Conservation (phyloP, 2,888 invertebrate genomes). For the Capitulum mitella region DNA sequence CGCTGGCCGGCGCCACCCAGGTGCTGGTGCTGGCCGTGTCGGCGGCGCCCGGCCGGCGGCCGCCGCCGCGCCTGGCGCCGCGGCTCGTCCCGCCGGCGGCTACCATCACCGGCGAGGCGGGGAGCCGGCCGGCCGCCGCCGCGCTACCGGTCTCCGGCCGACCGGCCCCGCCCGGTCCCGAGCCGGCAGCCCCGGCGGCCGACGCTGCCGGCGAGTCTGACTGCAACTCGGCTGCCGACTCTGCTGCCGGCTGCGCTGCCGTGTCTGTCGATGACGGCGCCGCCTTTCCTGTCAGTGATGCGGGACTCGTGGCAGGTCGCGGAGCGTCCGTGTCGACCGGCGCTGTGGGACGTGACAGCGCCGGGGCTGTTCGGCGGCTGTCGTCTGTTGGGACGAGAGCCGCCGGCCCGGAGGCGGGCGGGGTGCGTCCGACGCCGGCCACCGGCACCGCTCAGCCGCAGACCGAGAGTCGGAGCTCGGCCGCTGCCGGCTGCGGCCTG, state of each 20-base stretch:
- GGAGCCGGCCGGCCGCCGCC: neutral
- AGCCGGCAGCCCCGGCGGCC: neutral
- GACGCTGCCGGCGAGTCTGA: neutral
- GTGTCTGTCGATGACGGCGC: neutral
- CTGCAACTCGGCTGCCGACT: too few relatives aligned
- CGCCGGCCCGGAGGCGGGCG: neutral
- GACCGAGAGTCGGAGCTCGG: neutral
- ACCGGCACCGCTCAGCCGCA: too few relatives aligned
- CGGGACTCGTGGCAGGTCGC: neutral
- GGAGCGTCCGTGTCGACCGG: too few relatives aligned
- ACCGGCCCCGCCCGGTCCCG: neutral
- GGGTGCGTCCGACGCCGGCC: neutral
- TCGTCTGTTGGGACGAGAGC: too few relatives aligned
- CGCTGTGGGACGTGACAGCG: too few relatives aligned
- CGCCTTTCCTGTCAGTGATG: neutral
- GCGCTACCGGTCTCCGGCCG: neutral
- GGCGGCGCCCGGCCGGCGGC: neutral
- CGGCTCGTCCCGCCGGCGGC: neutral
- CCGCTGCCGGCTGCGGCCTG: too few relatives aligned
- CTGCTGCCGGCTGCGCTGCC: neutral
- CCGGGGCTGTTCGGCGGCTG: too few relatives aligned
- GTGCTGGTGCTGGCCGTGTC: conserved; percentile 4
- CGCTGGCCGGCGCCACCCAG: neutral
- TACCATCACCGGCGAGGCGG: neutral
- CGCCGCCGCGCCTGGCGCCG: neutral